A percentile compares a stretch with the other conserved stretches of the same genome.
Conservation (phyloP, 2,113 vertebrate genomes). For the Corythaeola cristata region DNA sequence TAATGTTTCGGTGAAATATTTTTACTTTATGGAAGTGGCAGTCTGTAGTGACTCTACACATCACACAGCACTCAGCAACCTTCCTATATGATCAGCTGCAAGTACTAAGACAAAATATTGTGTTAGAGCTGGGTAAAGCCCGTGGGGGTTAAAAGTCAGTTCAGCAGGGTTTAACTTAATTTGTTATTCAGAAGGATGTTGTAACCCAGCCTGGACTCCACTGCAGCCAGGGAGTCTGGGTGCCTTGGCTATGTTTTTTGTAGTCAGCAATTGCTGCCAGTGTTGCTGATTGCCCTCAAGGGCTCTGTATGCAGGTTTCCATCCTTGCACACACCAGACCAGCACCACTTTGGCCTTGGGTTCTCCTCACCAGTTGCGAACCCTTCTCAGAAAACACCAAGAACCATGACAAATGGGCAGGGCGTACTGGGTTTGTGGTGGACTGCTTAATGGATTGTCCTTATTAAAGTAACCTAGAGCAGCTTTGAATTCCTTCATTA, state of each 20-base stretch:
- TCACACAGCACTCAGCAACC: neutral
- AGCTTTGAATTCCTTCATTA: neutral
- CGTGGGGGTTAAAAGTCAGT: neutral
- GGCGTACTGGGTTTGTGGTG: neutral
- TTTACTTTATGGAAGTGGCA: neutral
- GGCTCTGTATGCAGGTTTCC: neutral
- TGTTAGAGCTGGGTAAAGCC: neutral
- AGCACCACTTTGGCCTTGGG: neutral
- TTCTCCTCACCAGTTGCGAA: neutral
- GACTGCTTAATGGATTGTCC: neutral
- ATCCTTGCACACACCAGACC: fast-evolving
- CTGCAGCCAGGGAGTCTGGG: neutral
- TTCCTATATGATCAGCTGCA: neutral
- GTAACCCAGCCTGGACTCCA: neutral
- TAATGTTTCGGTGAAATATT: neutral
- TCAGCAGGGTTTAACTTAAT: neutral
- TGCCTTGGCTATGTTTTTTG: neutral
- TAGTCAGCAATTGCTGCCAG: fast-evolving
- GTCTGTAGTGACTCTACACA: neutral
- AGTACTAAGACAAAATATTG: neutral
- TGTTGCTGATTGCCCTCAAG: neutral
- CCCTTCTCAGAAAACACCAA: neutral
- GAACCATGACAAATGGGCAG: neutral
- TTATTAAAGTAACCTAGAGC: neutral
- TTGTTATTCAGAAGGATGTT: neutral